A percentile compares a stretch with the other conserved stretches of the same genome.
Evolutionary conservation across 2,888 invertebrate species (phyloP).

Genomic region (Idaea straminata): DNA sequence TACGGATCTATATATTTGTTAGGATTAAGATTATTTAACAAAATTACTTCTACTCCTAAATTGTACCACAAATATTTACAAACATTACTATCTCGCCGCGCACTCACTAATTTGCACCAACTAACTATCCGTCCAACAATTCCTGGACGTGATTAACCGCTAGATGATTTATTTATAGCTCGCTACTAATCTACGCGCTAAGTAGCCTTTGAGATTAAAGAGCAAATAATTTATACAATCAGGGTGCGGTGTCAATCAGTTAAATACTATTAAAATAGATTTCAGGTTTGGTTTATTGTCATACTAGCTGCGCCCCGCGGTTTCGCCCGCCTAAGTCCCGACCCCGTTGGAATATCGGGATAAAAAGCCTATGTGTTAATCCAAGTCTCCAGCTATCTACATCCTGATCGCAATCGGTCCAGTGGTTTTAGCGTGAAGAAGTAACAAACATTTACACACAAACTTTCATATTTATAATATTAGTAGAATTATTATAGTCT

Average conservation of each 20-base stretch:
- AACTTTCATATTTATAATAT: too few relatives aligned
- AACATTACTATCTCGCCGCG: conserved; percentile 70
- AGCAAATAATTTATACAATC: conserved; percentile 22
- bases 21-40: too few relatives aligned
- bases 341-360: too few relatives aligned
- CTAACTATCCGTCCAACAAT: conserved; percentile 62
- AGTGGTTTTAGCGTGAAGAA: too few relatives aligned
- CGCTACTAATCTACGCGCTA: conserved; percentile 31
- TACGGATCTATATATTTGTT: too few relatives aligned
- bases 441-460: too few relatives aligned
- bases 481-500: conserved; percentile 9
- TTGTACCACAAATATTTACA: conserved; percentile 49
- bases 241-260: conserved; percentile 22
- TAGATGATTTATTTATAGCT: conserved; percentile 67
- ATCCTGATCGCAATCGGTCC: too few relatives aligned
- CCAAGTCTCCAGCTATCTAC: too few relatives aligned
- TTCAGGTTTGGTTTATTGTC: too few relatives aligned
- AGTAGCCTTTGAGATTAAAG: conserved; percentile 22
- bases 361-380: too few relatives aligned
- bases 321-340: too few relatives aligned
- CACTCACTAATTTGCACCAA: conserved; percentile 75
- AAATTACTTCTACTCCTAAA: conserved; percentile 30
- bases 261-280: background rate
- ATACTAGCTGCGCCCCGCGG: too few relatives aligned
- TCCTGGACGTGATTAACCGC: conserved; percentile 62